Conservation (phyloP, 2,797 vertebrate species). For the Syngnathus acus region DNA sequence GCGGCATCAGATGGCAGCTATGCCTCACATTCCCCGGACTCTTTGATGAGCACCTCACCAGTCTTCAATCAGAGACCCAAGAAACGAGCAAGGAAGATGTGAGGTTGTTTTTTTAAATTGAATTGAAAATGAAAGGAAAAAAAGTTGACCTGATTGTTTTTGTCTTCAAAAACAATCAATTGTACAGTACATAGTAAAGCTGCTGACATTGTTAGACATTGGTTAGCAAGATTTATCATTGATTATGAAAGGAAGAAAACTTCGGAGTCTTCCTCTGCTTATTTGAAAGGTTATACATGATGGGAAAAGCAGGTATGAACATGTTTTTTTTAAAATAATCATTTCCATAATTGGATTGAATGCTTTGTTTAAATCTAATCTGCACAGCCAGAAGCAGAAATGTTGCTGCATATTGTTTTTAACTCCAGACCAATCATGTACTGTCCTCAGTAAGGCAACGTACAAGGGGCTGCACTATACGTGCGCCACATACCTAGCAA, state of each 20-base stretch:
- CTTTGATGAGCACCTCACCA: constrained; percentile 87
- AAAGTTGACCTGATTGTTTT: background rate
- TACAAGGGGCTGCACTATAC: constrained; percentile 7
- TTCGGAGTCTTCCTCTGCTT: background rate
- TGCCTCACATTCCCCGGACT: constrained; percentile 88
- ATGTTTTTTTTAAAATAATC: background rate
- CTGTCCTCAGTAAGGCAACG: background rate
- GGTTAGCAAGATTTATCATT: background rate
- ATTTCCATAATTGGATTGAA: background rate
- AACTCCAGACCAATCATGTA: background rate
- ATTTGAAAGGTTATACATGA: background rate
- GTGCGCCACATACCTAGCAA: constrained; percentile 43
- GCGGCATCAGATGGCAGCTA: constrained; percentile 86
- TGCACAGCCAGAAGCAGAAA: background rate
- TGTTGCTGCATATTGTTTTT: constrained; percentile 11
- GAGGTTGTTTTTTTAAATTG: constrained; percentile 21
- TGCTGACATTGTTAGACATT: background rate
- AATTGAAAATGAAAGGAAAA: background rate
- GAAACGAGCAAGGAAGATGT: constrained; percentile 90
- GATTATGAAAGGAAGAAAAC: background rate
- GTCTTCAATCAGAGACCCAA: constrained; percentile 93
- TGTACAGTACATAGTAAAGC: background rate
- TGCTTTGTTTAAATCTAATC: background rate
- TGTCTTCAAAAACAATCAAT: background rate
- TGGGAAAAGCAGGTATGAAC: background rate